Base-by-base conservation (phyloP, 1,140 invertebrate genomes). In the Cepaea nemoralis region DNA sequence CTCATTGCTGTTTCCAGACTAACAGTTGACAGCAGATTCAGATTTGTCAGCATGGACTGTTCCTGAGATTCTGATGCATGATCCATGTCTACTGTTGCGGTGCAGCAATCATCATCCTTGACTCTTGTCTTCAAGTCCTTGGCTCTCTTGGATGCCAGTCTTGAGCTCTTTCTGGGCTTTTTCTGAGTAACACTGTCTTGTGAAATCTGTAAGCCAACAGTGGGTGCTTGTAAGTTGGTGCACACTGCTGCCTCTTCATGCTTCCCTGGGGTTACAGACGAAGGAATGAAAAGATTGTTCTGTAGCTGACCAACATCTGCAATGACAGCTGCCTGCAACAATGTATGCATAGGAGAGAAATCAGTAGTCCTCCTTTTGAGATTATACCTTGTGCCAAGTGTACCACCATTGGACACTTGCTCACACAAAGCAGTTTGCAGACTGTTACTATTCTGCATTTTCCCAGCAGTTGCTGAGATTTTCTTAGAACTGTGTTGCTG, bases 1-100 rank as follows among this genome's bases (percentile, higher is more conserved):
- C n/a, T 63, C 59, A 63, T 63, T 31, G 59, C 59, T 16, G 59
- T 63, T 63, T 63, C 59, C 50, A 63, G 27, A 31, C 78, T 80
- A 14, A 80, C 78, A 50, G 67, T 71, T 31, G 78, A 80, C 31
- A 80, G 48, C 12, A 80, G 78, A n/a, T 80, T 55, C 10, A 80
- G 39, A 31, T 80, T 80, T 39, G 67, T 80, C 35, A 80, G 77
- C 55, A 77, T 31, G 24, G 75, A 40, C 10, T 50, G 24, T n/a
- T 79, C 77, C 59, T 77, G 48, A 59, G 75, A 77, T 59, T 48
- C 22, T 10, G 70, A 3, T 50, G 42, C 33, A 35, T 69, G 45
- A 24, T 42, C 39, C 10, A 27, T 10, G 33, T 63, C 48, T 5
- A 19, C 27, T 27, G 0, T 39, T 37, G 67, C 77, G 19, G 0